Evolutionary conservation across 2,888 invertebrate species (phyloP), one percentile per base, ranked within the genome.

Genomic region (Monoplex corrugatus): DNA sequence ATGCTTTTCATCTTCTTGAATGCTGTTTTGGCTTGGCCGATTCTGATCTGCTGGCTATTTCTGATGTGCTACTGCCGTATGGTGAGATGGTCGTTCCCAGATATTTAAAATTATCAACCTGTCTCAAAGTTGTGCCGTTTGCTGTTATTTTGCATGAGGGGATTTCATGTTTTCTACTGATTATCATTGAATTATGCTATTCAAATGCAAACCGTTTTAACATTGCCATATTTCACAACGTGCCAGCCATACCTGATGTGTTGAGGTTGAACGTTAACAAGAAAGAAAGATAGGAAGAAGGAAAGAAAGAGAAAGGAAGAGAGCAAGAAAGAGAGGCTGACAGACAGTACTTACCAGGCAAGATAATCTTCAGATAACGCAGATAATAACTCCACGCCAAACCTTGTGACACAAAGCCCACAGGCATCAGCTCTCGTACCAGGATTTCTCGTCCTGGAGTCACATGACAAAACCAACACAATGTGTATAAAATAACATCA

Each of bases 381-480:
- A 84, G 63, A 32, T 85, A 63, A 23, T 85, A 85, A 0, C 32
- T 2, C 84, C 84, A 85, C 23, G 16, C 84, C 38, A 85, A 32
- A 5, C 84, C 84, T 13, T 85, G 84, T 57, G 84, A 85, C 45
- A 85, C 57, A 32, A 57, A 57, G 28, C 84, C 84, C 1, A 32
- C n/a, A 63, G 84, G 84, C 84, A 85, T 85, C 38, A 85, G 84
- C 38, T 85, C 40, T 28, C 3, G 35, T 28, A 85, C 84, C 28
- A 57, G 28, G n/a, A 85, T 19, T 40, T 85, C 84, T 8, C 38
- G 84, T 1, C 57, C 84, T 85, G 32, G 19, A 38, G 19, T 1
- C 35, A 50, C 3, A 35, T 1, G 38, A 50, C 3, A 35, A 84
- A 45, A 45, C 8, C 8, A 2, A 75, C 1, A 35, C 16, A 13